Conservation (phyloP, 2,113 vertebrate species). For the Ancistrus triradiatus region DNA sequence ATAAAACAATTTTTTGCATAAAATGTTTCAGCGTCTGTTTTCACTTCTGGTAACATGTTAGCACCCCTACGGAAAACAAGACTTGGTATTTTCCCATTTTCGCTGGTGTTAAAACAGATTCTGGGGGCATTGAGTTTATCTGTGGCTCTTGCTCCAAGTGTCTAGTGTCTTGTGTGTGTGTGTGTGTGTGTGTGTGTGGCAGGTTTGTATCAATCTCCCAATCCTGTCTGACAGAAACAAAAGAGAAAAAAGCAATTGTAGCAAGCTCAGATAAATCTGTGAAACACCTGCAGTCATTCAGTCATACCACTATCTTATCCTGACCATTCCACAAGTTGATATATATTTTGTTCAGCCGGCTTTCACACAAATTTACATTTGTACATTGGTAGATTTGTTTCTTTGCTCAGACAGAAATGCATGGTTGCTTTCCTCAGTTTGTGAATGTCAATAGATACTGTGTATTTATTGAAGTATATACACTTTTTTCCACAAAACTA, state of each 20-base stretch:
- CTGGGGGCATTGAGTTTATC: slow-evolving; percentile 61
- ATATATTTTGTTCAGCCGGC: slow-evolving; percentile 26
- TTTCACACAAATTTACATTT: slow-evolving; percentile 14
- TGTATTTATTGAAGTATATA: no score
- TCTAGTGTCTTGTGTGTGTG: no score
- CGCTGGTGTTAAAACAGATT: slow-evolving; percentile 61
- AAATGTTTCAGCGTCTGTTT: no score
- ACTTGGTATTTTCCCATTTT: no score
- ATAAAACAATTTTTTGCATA: no score
- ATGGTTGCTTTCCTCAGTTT: slow-evolving; percentile 20
- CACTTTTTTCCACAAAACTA: no score
- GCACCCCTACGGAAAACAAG: slow-evolving; percentile 40
- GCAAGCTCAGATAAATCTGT: slow-evolving; percentile 29
- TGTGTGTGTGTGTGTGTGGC: no score
- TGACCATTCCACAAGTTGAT: slow-evolving; percentile 25
- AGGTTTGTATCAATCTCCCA: slow-evolving; percentile 59
- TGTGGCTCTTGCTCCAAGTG: slow-evolving; percentile 46
- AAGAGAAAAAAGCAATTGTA: slow-evolving; percentile 7
- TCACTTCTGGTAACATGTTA: no score
- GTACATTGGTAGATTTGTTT: background rate
- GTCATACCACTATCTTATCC: slow-evolving; percentile 21
- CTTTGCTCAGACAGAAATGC: background rate
- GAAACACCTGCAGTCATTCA: slow-evolving; percentile 30
- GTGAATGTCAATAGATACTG: slow-evolving; percentile 43
- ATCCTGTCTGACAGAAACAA: slow-evolving; percentile 50